phyloP scores from a whole-genome alignment of 2,888 invertebrate species.

The Leptinotarsa tumamoca region DNA sequence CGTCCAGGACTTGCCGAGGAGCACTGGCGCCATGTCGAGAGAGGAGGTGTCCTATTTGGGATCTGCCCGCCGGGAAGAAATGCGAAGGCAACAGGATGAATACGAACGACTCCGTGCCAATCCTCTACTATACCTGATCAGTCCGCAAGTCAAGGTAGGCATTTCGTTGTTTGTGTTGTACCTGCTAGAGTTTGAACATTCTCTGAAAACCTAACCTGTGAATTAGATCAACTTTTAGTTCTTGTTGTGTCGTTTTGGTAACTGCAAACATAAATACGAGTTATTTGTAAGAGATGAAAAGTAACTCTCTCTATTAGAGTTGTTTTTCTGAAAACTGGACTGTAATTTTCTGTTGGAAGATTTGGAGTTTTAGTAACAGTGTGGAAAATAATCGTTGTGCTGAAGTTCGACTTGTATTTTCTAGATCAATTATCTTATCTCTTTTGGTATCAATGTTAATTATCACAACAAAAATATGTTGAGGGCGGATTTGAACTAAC shows the following conservation, averaged over 20 bases:
- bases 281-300: background rate
- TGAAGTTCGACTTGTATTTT: too few relatives aligned
- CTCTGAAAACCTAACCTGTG: conserved; percentile 17
- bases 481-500: too few relatives aligned
- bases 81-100: conserved; percentile 91
- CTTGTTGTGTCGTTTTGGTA: conserved; percentile 36
- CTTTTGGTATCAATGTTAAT: too few relatives aligned
- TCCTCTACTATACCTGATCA: conserved; percentile 94
- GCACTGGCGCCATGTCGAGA: conserved; percentile 87
- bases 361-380: too few relatives aligned
- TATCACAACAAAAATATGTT: too few relatives aligned
- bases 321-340: too few relatives aligned
- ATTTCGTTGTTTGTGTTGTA: background rate
- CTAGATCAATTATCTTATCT: too few relatives aligned
- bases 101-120: conserved; percentile 93
- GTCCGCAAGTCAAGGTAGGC: conserved; percentile 95
- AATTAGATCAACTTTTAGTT: conserved; percentile 41
- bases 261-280: conserved; percentile 31
- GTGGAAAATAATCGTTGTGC: too few relatives aligned
- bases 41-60: conserved; percentile 96
- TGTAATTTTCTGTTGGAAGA: too few relatives aligned
- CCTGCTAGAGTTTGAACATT: conserved; percentile 13
- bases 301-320: background rate
- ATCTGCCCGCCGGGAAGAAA: conserved; percentile 93
- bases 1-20: conserved; percentile 85